Conservation (phyloP, 2,888 invertebrate genomes). For the Pocota personata region DNA sequence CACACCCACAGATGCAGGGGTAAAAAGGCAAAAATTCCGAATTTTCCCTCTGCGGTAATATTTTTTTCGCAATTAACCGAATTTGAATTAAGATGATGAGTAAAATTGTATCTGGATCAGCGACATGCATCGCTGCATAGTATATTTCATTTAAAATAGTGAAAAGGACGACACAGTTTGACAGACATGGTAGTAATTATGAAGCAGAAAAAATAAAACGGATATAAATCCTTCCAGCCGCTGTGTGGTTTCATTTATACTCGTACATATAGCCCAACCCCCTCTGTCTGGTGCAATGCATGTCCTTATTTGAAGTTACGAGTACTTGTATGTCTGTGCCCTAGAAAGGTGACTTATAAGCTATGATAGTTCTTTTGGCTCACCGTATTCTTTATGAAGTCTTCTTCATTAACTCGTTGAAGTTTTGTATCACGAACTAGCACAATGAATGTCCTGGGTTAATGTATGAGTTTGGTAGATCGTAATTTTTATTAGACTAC, state of each 20-base stretch:
- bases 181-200: slow-evolving; percentile 46
- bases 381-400: not conserved
- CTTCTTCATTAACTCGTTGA: slow-evolving; percentile 30
- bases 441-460: slow-evolving; percentile 12
- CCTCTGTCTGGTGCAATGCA: slow-evolving; percentile 26
- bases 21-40: not conserved
- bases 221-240: slow-evolving; percentile 10
- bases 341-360: slow-evolving; percentile 40
- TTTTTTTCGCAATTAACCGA: slow-evolving; percentile 63
- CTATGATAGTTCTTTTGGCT: slow-evolving; percentile 4
- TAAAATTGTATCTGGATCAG: slow-evolving; percentile 52
- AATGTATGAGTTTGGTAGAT: slow-evolving; percentile 4
- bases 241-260: not conserved
- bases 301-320: slow-evolving; percentile 38
- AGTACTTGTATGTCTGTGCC: slow-evolving; percentile 54
- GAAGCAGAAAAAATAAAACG: slow-evolving; percentile 11
- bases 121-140: not conserved
- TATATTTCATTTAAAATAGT: not conserved
- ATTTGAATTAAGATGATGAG: slow-evolving; percentile 59
- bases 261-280: not conserved
- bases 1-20: not conserved
- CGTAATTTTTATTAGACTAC: not conserved
- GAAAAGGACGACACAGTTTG: slow-evolving; percentile 18
- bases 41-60: not conserved
- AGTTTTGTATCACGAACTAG: not conserved